Conservation (phyloP, 2,888 invertebrate genomes). For the Plutella xylostella region DNA sequence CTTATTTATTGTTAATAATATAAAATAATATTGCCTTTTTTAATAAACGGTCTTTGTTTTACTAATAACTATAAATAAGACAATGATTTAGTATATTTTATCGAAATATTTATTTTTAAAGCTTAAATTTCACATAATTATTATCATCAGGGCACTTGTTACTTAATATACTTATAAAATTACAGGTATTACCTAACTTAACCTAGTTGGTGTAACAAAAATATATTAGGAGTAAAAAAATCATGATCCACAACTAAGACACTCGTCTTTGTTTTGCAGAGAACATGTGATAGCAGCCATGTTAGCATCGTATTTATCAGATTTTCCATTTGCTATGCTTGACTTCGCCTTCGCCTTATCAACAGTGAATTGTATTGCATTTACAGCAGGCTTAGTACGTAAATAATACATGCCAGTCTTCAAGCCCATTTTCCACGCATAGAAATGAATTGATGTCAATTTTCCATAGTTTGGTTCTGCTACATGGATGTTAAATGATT, state of each 20-base stretch:
- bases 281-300: slow-evolving; percentile 88
- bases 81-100: neutral
- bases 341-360: slow-evolving; percentile 75
- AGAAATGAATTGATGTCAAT: slow-evolving; percentile 98
- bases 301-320: slow-evolving; percentile 52
- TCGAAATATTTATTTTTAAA: too few relatives aligned
- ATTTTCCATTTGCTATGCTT: slow-evolving; percentile 27
- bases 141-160: too few relatives aligned
- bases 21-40: too few relatives aligned
- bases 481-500: slow-evolving; percentile 97
- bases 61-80: too few relatives aligned
- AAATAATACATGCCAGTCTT: slow-evolving; percentile 99
- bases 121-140: too few relatives aligned
- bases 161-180: too few relatives aligned
- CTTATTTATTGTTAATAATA: neutral
- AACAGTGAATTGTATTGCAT: slow-evolving; percentile 97
- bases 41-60: too few relatives aligned
- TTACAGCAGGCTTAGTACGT: slow-evolving; percentile 94
- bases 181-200: too few relatives aligned
- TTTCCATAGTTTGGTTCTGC: slow-evolving; percentile 94
- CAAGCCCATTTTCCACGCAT: slow-evolving; percentile 95
- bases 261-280: slow-evolving; percentile 87
- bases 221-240: too few relatives aligned
- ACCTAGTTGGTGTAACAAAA: too few relatives aligned
- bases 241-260: slow-evolving; percentile 88